These are phyloP conservation scores for Luperina testacea DNA, from an alignment of 2,888 invertebrate genomes.

Conservation along the genomic window DNA sequence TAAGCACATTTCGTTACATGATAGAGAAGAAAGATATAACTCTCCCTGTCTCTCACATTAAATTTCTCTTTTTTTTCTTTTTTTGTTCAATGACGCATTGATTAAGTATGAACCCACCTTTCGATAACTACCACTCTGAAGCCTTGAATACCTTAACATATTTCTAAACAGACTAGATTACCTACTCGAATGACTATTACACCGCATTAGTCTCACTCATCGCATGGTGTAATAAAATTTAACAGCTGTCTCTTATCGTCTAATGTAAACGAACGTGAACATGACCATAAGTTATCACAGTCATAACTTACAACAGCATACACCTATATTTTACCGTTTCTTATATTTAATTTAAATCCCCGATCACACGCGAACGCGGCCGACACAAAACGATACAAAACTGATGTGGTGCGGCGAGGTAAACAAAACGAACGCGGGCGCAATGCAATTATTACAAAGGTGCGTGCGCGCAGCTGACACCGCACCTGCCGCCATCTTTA, in stretches of 20 bases:
- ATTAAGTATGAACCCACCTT: background rate
- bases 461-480: slow-evolving; percentile 87
- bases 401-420: slow-evolving; percentile 71
- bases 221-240: background rate
- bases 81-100: background rate
- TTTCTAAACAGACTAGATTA: background rate
- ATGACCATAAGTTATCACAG: slow-evolving; percentile 46
- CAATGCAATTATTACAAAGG: slow-evolving; percentile 87
- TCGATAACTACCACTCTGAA: background rate
- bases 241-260: slow-evolving; percentile 49
- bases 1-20: background rate
- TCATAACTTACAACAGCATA: slow-evolving; percentile 42
- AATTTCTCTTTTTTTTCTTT: background rate
- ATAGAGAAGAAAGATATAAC: background rate
- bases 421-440: slow-evolving; percentile 82
- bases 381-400: slow-evolving; percentile 75
- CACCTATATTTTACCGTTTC: slow-evolving; percentile 58
- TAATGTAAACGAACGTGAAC: slow-evolving; percentile 51
- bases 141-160: too few species aligned
- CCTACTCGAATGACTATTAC: background rate
- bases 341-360: slow-evolving; percentile 64
- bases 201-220: slow-evolving; percentile 18
- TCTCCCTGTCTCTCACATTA: background rate
- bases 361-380: slow-evolving; percentile 64
- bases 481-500: slow-evolving; percentile 89